phyloP scores from a whole-genome alignment of 2,888 invertebrate genomes.

The Volucella inflata region DNA sequence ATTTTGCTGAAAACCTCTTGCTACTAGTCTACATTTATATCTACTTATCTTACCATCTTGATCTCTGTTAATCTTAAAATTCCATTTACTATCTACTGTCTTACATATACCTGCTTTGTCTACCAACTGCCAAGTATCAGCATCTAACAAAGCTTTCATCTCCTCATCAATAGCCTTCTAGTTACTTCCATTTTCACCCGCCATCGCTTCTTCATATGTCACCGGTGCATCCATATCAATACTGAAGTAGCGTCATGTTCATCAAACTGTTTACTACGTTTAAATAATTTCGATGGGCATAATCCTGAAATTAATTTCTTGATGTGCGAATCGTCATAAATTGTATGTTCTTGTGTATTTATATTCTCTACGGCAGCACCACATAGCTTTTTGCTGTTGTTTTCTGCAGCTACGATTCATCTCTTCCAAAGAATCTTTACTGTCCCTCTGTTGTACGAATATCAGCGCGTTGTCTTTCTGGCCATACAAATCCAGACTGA shows the following conservation, averaged over 20 bases:
- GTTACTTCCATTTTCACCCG: neutral
- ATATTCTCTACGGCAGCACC: no score
- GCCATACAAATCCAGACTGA: no score
- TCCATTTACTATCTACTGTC: constrained; percentile 9
- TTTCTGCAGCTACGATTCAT: no score
- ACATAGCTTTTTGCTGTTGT: no score
- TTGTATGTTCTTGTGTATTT: no score
- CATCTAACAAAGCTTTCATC: constrained; percentile 11
- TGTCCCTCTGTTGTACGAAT: no score
- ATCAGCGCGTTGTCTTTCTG: no score
- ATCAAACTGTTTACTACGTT: constrained; percentile 4
- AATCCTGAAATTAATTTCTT: neutral
- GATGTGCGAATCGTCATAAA: neutral
- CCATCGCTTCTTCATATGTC: constrained; percentile 15
- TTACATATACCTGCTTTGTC: constrained; percentile 16
- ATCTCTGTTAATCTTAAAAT: constrained; percentile 24
- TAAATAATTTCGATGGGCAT: constrained; percentile 12
- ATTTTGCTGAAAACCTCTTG: constrained; percentile 13
- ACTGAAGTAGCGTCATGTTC: constrained; percentile 18
- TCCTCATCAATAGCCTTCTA: constrained; percentile 23
- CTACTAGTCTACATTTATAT: no score
- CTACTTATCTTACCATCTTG: no score
- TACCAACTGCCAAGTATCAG: constrained; percentile 29
- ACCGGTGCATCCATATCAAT: constrained; percentile 3
- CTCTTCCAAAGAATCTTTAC: no score